Base-by-base conservation (phyloP, 2,888 invertebrate species). In the Operophtera brumata region DNA sequence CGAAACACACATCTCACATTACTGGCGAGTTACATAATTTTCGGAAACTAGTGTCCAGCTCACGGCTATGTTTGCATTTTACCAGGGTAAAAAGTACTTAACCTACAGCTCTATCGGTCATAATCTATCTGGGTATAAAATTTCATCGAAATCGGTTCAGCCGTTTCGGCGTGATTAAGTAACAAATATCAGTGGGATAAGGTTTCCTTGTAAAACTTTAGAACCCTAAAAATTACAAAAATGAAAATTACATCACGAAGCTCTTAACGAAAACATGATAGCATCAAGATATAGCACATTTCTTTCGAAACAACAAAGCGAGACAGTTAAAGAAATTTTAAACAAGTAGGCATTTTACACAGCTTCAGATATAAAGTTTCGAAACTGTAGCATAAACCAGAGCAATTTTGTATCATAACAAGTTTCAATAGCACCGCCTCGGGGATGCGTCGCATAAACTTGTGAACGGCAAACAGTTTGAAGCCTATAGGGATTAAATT, bases 371-470 rank as follows among this genome's bases (percentile, higher is more conserved):
- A 48, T 50, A 61, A 61, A 62, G 45, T 58, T 71, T 66, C 50
- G 26, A 67, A 72, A 72, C 69, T 73, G 57, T 61, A 66, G 65
- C 64, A 66, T 74, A 74, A 75, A 77, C 71, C 72, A 70, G 70
- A 68, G 70, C 73, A 76, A 70, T 76, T 75, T 74, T 73, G 73
- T 75, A 71, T 73, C 73, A 69, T 75, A 75, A 77, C 73, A 77
- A 80, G 78, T 80, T 80, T 77, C 75, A 75, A 76, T 77, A 74
- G 69, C 67, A 70, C 64, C 64, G 70, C 73, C 73, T 69, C 55
- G 36, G 59, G 71, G 72, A 72, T 65, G 54, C 64, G 58, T 69
- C 73, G 68, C 71, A 70, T 75, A 74, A 78, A 80, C 75, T 78
- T 76, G 54, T 36, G 44, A 56, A 47, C 50, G 59, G 70, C 71